A percentile compares a stretch with the other conserved stretches of the same genome.
Conservation (phyloP, 2,888 invertebrate species). For the Charanyca ferruginea region DNA sequence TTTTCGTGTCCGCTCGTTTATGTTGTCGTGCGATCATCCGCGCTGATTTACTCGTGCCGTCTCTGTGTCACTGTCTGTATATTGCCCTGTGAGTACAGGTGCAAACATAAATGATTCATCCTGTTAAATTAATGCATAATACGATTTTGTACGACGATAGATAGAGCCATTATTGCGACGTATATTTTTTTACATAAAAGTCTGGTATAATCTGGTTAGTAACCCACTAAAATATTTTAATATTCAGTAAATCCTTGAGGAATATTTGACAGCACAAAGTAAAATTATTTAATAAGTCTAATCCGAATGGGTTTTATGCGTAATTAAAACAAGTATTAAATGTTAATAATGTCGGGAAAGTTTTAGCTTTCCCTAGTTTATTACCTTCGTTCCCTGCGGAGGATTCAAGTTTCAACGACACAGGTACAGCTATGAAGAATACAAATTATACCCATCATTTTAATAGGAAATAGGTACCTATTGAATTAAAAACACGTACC, state of each 20-base stretch:
- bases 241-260: background rate
- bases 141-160: background rate
- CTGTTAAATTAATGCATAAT: slow-evolving; percentile 1
- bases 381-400: slow-evolving; percentile 29
- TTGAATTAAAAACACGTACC: background rate
- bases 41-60: slow-evolving; percentile 63
- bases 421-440: slow-evolving; percentile 1
- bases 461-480: background rate
- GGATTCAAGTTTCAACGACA: slow-evolving; percentile 35
- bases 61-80: slow-evolving; percentile 50
- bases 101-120: slow-evolving; percentile 21
- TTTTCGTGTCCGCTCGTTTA: slow-evolving; percentile 54
- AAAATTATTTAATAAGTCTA: slow-evolving; percentile 16
- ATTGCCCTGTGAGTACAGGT: slow-evolving; percentile 40
- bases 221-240: background rate
- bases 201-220: background rate
- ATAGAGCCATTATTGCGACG: background rate
- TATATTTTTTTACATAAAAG: background rate
- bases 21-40: slow-evolving; percentile 61
- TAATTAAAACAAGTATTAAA: slow-evolving; percentile 46
- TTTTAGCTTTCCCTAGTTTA: slow-evolving; percentile 42
- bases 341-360: slow-evolving; percentile 32
- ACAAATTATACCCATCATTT: background rate
- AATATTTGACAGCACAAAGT: slow-evolving; percentile 1
- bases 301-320: slow-evolving; percentile 27